Percentiles rank a stretch among this genome's conserved stretches.
These are phyloP conservation scores for Paracentrotus lividus DNA, from an alignment of 53 echinoderm and acorn worm genomes.

Conservation along the genomic window DNA sequence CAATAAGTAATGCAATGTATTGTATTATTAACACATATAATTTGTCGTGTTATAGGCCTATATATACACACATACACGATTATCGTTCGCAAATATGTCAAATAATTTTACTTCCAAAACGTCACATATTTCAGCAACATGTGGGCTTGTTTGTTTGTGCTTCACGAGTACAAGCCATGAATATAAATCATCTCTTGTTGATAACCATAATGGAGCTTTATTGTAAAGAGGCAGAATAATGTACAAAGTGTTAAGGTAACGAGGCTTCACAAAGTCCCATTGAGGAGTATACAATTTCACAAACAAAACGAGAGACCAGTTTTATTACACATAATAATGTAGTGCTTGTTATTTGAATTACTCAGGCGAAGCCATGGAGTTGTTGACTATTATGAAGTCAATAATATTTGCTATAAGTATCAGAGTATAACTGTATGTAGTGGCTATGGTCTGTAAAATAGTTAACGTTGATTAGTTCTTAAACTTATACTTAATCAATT, in stretches of 20 bases:
- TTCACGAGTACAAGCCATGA: background rate
- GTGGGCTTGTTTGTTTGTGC: background rate
- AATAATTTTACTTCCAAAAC: background rate
- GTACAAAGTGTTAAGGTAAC: slow-evolving; percentile 19
- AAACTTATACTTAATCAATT: too few species aligned
- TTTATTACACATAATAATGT: background rate
- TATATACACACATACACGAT: too few species aligned
- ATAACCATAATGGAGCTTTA: background rate
- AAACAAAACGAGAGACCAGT: background rate
- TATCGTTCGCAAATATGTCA: too few species aligned
- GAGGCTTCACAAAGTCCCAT: background rate
- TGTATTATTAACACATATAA: too few species aligned
- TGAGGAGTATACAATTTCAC: background rate
- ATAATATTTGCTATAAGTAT: too few species aligned
- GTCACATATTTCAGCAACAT: too few species aligned
- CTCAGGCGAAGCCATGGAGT: background rate
- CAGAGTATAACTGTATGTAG: background rate
- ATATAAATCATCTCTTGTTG: background rate
- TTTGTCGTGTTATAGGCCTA: too few species aligned
- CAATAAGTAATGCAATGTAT: too few species aligned
- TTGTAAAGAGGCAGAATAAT: background rate
- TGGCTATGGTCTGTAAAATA: too few species aligned
- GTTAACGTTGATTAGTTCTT: too few species aligned
- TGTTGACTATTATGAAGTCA: background rate
- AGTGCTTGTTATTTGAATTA: background rate